Evolutionary conservation across 2,888 invertebrate genomes (phyloP), one percentile per base, ranked within the genome.

Genomic region (Patella ulyssiponensis): DNA sequence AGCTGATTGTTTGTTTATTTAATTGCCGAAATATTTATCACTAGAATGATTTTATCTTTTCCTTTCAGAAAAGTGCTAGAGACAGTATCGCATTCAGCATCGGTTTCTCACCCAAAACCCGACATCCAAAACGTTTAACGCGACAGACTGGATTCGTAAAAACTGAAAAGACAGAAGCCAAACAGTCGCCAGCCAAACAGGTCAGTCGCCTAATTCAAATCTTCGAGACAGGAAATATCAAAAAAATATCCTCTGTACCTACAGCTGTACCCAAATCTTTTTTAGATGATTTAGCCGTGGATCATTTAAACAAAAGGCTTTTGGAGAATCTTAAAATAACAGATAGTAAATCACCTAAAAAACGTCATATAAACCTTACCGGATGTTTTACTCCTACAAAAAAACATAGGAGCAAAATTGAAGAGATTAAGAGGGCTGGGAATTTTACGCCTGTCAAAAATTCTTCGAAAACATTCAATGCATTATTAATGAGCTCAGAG

Each of bases 101-200:
- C n/a, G 79, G 87, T 20, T 88, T 88, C 82, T 88, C 88, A 51
- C 90, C 89, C 9, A 78, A 76, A 52, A 69, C 51, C 11, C 72
- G 72, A 54, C 71, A 71, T 12, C 77, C 44, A 7, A 71, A 76
- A 77, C 79, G 80, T 44, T 82, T 86, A 54, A 82, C 78, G 44
- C 79, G 84, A 12, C 86, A 86, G 76, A 83, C 83, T 44, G 86
- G 82, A 4, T 87, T 87, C 76, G 81, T 87, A 23, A 81, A 83
- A 73, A 85, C 82, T 53, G 82, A 69, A 71, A 78, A 53, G 64
- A 76, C 69, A 74, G 64, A 64, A 64, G 64, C 20, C 2, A 64
- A 64, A 64, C 64, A 64, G 23, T 64, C 64, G 23, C 64, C 64
- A 7, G 23, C 20, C 23, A 64, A 64, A 64, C 80, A 86, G 84